Base-by-base conservation (phyloP, 2,113 vertebrate species). In the Pseudopodoces humilis region DNA sequence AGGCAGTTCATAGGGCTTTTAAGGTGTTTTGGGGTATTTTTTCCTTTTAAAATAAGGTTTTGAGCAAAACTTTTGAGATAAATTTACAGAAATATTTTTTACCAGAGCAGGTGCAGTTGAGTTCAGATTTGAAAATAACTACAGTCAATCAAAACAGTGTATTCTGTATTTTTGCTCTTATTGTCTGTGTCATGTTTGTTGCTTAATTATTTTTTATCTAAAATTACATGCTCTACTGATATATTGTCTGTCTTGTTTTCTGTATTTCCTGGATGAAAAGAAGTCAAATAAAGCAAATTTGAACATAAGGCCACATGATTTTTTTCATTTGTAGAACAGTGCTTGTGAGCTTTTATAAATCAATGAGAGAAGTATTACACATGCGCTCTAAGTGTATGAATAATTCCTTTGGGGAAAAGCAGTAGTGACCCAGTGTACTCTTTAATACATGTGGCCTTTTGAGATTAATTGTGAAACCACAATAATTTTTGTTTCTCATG, bases 271-370 rank as follows among this genome's bases (percentile, higher is more conserved):
- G 74, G 20, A 37, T 58, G 49, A 65, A 76, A 95, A 64, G 25
- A 82, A 53, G 25, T 13, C 21, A 83, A 95, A 96, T 95, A 94
- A 95, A 96, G 53, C 16, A 67, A 37, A 27, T 94, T 79, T 65
- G 28, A 67, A 37, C 22, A 19, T 53, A 37, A 60, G 20, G 44
- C 65, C 6, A 5, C 16, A 15, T 13, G 0, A 62, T 90, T 94
- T 33, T n/a, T 83, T 88, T 64, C 9, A 33, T 67, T 82, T 69
- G 21, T 63, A 69, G 43, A 37, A 41, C 23, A 17, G 16, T 46
- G 12, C 20, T 58, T 56, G 28, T 64, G 55, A 69, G 15, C 30
- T 78, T 50, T 55, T 70, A 9, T 33, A 81, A 50, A 47, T 35
- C 2, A 0, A 2, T 24, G 53, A 77, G 41, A 64, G 30, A 70